Percentiles rank a stretch among this genome's conserved stretches.
These are phyloP conservation scores for Synanthedon myopaeformis DNA, from an alignment of 2,888 invertebrate species.

Conservation along the genomic window DNA sequence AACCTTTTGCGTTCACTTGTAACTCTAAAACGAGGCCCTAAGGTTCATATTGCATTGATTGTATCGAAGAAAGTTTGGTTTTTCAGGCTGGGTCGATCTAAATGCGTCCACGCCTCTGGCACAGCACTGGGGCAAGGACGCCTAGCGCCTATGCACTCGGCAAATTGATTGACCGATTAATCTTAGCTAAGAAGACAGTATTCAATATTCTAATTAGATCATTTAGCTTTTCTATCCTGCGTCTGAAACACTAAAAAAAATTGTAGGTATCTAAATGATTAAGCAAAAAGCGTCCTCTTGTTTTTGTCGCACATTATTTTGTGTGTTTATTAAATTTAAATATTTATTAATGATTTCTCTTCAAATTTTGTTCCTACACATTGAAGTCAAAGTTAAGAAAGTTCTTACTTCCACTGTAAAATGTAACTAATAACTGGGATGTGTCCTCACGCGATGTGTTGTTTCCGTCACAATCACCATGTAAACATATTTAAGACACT, in stretches of 20 bases:
- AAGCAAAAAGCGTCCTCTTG: no score
- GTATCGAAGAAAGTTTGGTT: constrained; percentile 38
- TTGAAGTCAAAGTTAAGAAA: no score
- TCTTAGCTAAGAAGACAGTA: constrained; percentile 23
- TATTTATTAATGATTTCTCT: no score
- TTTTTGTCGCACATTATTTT: no score
- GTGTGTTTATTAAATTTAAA: no score
- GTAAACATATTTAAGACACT: constrained; percentile 4
- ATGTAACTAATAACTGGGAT: no score
- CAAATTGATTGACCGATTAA: constrained; percentile 64
- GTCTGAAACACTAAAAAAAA: no score
- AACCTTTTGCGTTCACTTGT: constrained; percentile 17
- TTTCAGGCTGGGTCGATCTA: constrained; percentile 46
- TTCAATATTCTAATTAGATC: neutral
- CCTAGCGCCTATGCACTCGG: constrained; percentile 50
- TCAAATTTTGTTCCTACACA: no score
- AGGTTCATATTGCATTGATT: constrained; percentile 38
- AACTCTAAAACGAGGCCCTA: constrained; percentile 24
- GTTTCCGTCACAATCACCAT: neutral
- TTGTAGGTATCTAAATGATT: no score
- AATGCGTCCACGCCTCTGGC: constrained; percentile 54
- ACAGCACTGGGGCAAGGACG: constrained; percentile 66
- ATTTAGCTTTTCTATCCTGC: no score
- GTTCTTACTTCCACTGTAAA: no score
- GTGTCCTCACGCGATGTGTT: no score